These are phyloP conservation scores for Lepidocyrtoides sp. DNA, from an alignment of 2,888 invertebrate genomes.

Conservation along the genomic window DNA sequence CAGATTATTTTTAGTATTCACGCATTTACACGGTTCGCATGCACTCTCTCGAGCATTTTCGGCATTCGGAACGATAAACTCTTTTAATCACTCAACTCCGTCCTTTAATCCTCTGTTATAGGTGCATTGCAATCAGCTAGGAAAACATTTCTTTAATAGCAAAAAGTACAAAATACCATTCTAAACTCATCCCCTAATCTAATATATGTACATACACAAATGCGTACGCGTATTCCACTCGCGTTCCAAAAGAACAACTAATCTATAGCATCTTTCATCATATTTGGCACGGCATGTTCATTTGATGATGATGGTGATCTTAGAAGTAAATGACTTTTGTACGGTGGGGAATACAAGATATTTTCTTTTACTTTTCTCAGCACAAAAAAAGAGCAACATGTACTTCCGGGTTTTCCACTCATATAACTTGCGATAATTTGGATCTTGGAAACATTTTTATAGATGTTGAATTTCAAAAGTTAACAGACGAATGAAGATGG, in stretches of 20 bases:
- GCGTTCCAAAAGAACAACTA: too few relatives aligned
- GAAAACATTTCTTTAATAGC: too few relatives aligned
- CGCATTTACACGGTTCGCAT: conserved; percentile 32
- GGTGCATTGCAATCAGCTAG: too few relatives aligned
- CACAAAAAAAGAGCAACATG: neutral
- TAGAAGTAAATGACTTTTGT: conserved; percentile 1
- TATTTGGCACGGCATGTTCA: conserved; percentile 32
- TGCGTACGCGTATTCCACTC: too few relatives aligned
- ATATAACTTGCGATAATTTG: neutral
- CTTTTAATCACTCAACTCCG: neutral
- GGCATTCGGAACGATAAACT: conserved; percentile 17
- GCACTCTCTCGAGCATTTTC: conserved; percentile 38
- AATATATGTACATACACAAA: too few relatives aligned
- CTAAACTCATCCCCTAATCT: too few relatives aligned
- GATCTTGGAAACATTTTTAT: too few relatives aligned
- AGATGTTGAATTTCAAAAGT: too few relatives aligned
- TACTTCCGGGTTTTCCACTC: conserved; percentile 52
- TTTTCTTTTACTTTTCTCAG: neutral
- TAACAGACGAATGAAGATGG: too few relatives aligned
- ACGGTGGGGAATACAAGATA: neutral
- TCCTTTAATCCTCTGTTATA: too few relatives aligned
- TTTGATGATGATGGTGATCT: neutral
- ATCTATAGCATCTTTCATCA: conserved; percentile 2
- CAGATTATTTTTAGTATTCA: conserved; percentile 39
- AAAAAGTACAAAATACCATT: too few relatives aligned